phyloP scores from a whole-genome alignment of 2,113 vertebrate genomes.

The Anthoscopus minutus region DNA sequence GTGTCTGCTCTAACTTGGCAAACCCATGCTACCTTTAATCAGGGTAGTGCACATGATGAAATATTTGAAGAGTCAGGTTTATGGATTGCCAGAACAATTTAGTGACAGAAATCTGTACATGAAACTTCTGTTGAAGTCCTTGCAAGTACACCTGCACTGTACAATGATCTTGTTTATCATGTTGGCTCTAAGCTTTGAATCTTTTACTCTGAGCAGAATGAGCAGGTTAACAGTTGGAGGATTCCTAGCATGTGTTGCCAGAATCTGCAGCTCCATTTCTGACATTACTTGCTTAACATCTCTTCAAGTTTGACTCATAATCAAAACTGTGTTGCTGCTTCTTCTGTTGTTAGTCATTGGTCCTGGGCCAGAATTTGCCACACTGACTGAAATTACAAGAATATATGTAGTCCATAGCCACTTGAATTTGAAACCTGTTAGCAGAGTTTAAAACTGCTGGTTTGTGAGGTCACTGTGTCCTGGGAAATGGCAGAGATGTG shows the following conservation, averaged over 20 bases:
- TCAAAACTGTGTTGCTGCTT: not conserved
- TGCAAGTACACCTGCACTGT: not conserved
- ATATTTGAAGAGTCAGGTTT: not conserved
- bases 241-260: not conserved
- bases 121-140: not conserved
- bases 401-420: not conserved
- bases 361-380: not conserved
- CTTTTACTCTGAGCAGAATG: not conserved
- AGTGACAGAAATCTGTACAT: not conserved
- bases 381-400: fast-evolving
- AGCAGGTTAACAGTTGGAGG: not conserved
- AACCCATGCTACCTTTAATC: not conserved
- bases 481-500: not conserved
- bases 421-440: not conserved
- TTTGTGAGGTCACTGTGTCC: not conserved
- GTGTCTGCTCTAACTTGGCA: not conserved
- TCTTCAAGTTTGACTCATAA: not conserved
- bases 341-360: not conserved
- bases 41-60: not conserved
- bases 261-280: not conserved
- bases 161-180: not conserved
- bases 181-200: not conserved
- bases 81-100: not conserved
- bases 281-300: not conserved
- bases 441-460: not conserved